Conservation (phyloP, 2,797 vertebrate genomes). For the Xiphophorus birchmanni region DNA sequence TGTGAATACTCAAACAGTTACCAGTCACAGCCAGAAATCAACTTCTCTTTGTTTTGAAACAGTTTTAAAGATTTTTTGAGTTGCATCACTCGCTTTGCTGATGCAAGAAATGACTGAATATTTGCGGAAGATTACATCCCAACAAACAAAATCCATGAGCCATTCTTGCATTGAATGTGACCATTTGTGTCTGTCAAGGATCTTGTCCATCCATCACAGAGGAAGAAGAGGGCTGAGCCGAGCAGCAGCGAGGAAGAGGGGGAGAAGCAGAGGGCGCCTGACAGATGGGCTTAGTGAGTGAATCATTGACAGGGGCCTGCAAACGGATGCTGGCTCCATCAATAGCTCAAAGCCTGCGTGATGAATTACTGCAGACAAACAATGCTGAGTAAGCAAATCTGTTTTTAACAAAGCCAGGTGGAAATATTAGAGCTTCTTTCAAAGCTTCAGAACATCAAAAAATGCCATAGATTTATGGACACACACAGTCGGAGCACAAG, state of each 20-base stretch:
- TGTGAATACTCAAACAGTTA: slow-evolving; percentile 77
- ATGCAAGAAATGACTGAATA: slow-evolving; percentile 46
- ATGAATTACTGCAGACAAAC: slow-evolving; percentile 88
- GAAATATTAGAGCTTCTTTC: slow-evolving; percentile 69
- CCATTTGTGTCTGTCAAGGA: slow-evolving; percentile 57
- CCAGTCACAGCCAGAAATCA: slow-evolving; percentile 66
- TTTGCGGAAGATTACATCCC: slow-evolving; percentile 42
- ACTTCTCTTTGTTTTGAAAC: slow-evolving; percentile 36
- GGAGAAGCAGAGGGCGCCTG: slow-evolving; percentile 70
- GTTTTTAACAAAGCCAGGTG: slow-evolving; percentile 82
- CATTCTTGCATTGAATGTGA: slow-evolving; percentile 50
- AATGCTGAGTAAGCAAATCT: slow-evolving; percentile 85
- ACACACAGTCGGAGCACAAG: background rate
- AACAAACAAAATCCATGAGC: slow-evolving; percentile 31
- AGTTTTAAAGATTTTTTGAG: slow-evolving; percentile 33
- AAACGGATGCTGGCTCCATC: slow-evolving; percentile 84
- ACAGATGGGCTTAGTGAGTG: slow-evolving; percentile 84
- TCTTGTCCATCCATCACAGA: slow-evolving; percentile 73
- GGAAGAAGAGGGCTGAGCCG: slow-evolving; percentile 73
- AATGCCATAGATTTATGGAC: background rate
- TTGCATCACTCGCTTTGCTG: slow-evolving; percentile 57
- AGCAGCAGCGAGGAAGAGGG: slow-evolving; percentile 64
- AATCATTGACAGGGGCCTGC: slow-evolving; percentile 86
- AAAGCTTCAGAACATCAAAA: slow-evolving; percentile 30
- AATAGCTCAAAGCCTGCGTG: slow-evolving; percentile 84